Conservation (phyloP, 2,888 invertebrate species). For the Tipula confusa region DNA sequence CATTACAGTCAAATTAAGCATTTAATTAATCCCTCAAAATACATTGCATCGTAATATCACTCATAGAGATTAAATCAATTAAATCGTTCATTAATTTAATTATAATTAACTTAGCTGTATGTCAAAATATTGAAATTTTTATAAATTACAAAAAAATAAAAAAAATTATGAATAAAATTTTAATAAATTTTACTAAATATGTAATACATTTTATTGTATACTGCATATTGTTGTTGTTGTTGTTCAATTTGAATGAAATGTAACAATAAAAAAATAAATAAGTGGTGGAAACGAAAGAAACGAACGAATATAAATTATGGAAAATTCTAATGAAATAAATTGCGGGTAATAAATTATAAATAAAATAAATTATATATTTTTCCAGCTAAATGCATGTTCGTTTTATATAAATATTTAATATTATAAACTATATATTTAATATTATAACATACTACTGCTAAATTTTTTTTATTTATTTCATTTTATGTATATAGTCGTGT, state of each 20-base stretch:
- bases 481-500: background rate
- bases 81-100: no score
- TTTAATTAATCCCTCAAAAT: no score
- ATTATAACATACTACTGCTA: background rate
- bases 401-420: constrained; percentile 6
- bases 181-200: background rate
- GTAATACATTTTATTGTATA: background rate
- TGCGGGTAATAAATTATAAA: background rate
- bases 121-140: background rate
- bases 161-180: background rate
- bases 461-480: background rate
- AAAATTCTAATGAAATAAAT: constrained; percentile 20
- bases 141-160: background rate
- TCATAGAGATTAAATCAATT: no score
- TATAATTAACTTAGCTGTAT: background rate
- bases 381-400: background rate
- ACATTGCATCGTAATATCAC: no score
- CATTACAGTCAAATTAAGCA: no score
- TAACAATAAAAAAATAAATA: no score
- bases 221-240: background rate
- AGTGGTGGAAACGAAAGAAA: background rate
- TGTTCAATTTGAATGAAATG: background rate
- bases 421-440: background rate
- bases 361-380: background rate
- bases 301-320: background rate